Percentiles rank a stretch among this genome's conserved stretches.
Conservation (phyloP, 2,888 invertebrate species). For the Drosophila recens region DNA sequence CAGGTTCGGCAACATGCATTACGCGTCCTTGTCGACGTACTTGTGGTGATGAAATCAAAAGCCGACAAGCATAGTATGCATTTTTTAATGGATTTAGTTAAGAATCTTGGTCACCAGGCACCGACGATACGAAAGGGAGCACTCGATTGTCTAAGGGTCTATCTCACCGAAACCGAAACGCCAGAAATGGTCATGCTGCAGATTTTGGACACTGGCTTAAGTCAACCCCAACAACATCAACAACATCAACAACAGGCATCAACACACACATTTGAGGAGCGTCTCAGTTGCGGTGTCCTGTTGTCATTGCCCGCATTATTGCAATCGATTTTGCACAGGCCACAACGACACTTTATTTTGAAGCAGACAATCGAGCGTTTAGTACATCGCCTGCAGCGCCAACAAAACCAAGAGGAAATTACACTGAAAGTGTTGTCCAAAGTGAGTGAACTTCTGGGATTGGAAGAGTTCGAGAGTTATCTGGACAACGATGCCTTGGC, state of each 20-base stretch:
- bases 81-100: slow-evolving; percentile 83
- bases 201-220: slow-evolving; percentile 89
- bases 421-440: slow-evolving; percentile 89
- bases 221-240: slow-evolving; percentile 83
- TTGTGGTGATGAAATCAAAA: slow-evolving; percentile 90
- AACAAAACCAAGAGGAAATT: slow-evolving; percentile 89
- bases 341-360: slow-evolving; percentile 86
- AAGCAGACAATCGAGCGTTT: slow-evolving; percentile 87
- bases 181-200: slow-evolving; percentile 89
- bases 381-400: slow-evolving; percentile 86
- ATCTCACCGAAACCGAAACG: slow-evolving; percentile 89
- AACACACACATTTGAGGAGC: slow-evolving; percentile 86
- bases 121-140: slow-evolving; percentile 93
- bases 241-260: slow-evolving; percentile 63
- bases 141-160: slow-evolving; percentile 90
- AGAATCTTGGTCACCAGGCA: slow-evolving; percentile 92
- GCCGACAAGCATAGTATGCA: slow-evolving; percentile 87
- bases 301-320: slow-evolving; percentile 88
- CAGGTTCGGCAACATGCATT: slow-evolving; percentile 93
- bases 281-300: slow-evolving; percentile 88
- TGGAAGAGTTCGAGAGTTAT: slow-evolving; percentile 88
- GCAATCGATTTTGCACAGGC: slow-evolving; percentile 86
- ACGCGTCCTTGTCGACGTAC: slow-evolving; percentile 91
- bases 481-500: slow-evolving; percentile 86
- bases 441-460: slow-evolving; percentile 89